These are phyloP conservation scores for Trichosurus vulpecula DNA, from an alignment of 2,797 vertebrate species.

Conservation along the genomic window DNA sequence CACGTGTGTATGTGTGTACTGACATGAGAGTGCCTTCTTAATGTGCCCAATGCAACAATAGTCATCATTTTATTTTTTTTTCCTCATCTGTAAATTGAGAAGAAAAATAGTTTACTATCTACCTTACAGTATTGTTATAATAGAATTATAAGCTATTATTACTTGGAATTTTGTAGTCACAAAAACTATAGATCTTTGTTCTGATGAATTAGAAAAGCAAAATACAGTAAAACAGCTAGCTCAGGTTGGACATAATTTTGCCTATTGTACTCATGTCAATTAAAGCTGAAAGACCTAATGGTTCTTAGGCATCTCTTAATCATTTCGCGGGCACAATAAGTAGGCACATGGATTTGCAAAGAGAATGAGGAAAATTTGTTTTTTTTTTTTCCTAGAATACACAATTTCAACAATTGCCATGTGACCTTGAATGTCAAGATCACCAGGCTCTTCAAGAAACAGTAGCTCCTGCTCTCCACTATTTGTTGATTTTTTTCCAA, in stretches of 20 bases:
- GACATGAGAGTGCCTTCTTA: not conserved
- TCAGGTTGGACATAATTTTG: not conserved
- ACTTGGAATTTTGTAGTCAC: not conserved
- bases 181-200: not conserved
- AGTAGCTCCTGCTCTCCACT: not conserved
- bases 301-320: not conserved
- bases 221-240: not conserved
- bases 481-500: not conserved
- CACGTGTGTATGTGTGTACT: not conserved
- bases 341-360: not conserved
- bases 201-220: not conserved
- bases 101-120: not conserved
- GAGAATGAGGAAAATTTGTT: not conserved
- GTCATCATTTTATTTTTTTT: not conserved
- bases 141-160: not conserved
- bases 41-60: not conserved
- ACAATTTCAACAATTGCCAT: not conserved
- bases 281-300: not conserved
- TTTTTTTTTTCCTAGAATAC: not conserved
- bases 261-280: not conserved
- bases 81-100: not conserved
- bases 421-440: not conserved
- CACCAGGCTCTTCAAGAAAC: not conserved
- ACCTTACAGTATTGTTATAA: not conserved
- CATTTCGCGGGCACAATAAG: not conserved